These are phyloP conservation scores for Parnassius smintheus DNA, from an alignment of 2,888 invertebrate species.

Conservation along the genomic window DNA sequence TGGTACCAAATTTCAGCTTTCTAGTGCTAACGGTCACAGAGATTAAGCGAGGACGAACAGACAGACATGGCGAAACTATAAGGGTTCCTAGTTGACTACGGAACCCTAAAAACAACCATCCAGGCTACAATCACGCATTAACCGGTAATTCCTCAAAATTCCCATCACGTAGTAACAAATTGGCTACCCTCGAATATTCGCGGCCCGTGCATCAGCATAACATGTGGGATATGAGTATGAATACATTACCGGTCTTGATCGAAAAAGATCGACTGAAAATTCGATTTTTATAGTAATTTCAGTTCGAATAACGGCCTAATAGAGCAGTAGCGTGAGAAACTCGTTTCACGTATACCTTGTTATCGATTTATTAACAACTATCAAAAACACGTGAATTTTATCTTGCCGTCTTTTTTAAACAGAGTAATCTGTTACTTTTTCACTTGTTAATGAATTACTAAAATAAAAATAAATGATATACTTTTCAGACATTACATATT, in stretches of 20 bases:
- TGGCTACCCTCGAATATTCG: conserved; percentile 51
- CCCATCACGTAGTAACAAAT: conserved; percentile 58
- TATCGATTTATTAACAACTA: conserved; percentile 29
- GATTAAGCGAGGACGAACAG: no score
- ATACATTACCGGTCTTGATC: conserved; percentile 50
- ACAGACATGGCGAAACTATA: no score
- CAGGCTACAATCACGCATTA: conserved; percentile 46
- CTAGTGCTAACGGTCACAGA: no score
- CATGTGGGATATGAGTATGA: conserved; percentile 50
- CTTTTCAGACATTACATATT: no score
- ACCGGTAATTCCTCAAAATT: conserved; percentile 50
- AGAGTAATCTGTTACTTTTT: no score
- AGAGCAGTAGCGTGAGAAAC: conserved; percentile 32
- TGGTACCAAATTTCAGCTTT: no score
- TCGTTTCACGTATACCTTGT: conserved; percentile 30
- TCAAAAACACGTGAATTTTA: conserved; percentile 14
- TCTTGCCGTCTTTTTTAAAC: background rate
- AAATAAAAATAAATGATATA: no score
- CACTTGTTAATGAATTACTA: no score
- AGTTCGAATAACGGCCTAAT: conserved; percentile 36
- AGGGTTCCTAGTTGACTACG: no score
- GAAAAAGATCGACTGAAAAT: conserved; percentile 48
- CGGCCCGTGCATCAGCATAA: conserved; percentile 47
- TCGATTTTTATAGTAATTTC: conserved; percentile 47
- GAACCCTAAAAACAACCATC: no score